Evolutionary conservation across 2,113 vertebrate species (phyloP), one percentile per base, ranked within the genome.

Genomic region (Vidua chalybeata): DNA sequence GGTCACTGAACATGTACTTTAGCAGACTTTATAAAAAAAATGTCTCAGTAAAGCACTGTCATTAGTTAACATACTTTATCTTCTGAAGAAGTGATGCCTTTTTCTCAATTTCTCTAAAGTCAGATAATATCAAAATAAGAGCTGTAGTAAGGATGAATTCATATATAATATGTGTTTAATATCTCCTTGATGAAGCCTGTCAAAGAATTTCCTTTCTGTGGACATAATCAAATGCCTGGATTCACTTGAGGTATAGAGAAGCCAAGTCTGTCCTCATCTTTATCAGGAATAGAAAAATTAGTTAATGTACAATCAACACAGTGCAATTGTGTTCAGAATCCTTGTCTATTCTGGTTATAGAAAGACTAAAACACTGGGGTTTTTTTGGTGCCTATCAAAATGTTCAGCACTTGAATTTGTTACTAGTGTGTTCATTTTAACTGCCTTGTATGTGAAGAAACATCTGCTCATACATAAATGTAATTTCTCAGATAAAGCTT

Each of bases 31-130:
- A 48, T 55, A 8, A 30, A 51, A 20, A 35, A 41, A 23, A 24
- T 28, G 19, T 55, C 35, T 84, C 22, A 43, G 2, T 54, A 77
- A 92, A 86, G 45, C 41, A 61, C n/a, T 71, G 1, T 27, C 24
- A n/a, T 86, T 80, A 71, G 51, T 79, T 71, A 74, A 91, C 52
- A 22, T 7, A 56, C 35, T 74, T 78, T 19, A 24, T 81, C 45
- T n/a, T 63, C 31, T 85, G 46, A 78, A 69, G 33, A 81, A 77
- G 43, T 64, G 43, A 63, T 6, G 5, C 56, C 15, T n/a, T 77
- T 91, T 95, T 75, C 56, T 88, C 61, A 46, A 11, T 92, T 92
- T 78, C 56, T 87, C 4, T 59, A 81, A 90, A 81, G 76, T 90
- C 76, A 75, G 31, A 41, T 90, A 84, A 24, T 68, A 81, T 11